Evolutionary conservation across 1,140 invertebrate species (phyloP).

Genomic region (Drosophila auraria): DNA sequence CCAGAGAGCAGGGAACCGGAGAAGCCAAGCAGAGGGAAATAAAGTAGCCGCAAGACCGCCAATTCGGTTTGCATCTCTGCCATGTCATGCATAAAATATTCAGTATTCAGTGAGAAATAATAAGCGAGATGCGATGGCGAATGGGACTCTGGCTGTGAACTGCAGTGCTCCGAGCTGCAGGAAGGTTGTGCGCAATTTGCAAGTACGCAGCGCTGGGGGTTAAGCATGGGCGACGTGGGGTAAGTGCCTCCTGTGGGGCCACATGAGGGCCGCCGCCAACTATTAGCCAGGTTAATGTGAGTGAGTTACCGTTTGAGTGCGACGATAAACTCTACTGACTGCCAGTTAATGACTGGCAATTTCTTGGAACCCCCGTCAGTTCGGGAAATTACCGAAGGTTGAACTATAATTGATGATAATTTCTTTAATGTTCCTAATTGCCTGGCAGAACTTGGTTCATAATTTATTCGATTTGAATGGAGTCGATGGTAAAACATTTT

Average conservation of each 20-base stretch:
- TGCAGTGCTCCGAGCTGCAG: conserved; percentile 4
- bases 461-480: neutral
- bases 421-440: conserved; percentile 40
- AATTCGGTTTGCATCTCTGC: conserved; percentile 41
- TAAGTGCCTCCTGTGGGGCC: neutral
- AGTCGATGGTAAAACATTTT: neutral
- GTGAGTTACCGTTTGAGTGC: conserved; percentile 21
- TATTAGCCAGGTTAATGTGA: conserved; percentile 42
- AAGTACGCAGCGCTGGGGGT: neutral
- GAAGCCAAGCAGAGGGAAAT: conserved; percentile 9
- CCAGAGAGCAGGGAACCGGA: conserved; percentile 5
- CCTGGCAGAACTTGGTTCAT: conserved; percentile 1
- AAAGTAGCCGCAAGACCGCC: conserved; percentile 36
- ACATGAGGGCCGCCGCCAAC: neutral
- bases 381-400: conserved; percentile 37
- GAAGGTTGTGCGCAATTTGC: conserved; percentile 16
- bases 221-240: neutral
- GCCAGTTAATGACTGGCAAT: conserved; percentile 34
- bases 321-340: conserved; percentile 21
- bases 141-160: conserved; percentile 7
- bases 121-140: conserved; percentile 26
- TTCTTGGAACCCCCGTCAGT: conserved; percentile 11
- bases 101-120: conserved; percentile 40
- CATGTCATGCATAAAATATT: conserved; percentile 49
- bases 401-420: conserved; percentile 48